Evolutionary conservation across 2,113 vertebrate genomes (phyloP).

Genomic region (Oryzias javanicus): DNA sequence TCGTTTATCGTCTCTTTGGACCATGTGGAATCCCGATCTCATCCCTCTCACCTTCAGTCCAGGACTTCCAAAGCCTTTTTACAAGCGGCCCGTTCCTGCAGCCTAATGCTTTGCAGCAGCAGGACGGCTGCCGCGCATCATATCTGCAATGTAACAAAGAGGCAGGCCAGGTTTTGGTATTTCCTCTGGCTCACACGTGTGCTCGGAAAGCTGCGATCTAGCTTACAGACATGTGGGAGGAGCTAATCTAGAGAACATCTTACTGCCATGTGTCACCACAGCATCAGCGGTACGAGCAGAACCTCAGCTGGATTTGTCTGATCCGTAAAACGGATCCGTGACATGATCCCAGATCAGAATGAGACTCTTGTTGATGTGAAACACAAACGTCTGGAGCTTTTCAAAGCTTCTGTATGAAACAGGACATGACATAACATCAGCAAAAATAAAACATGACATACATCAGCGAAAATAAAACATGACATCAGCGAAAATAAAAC

Average conservation of each 20-base stretch:
- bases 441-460: no score
- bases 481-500: no score
- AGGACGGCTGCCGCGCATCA: slow-evolving; percentile 93
- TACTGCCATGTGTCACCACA: slow-evolving; percentile 79
- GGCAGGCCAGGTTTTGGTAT: slow-evolving; percentile 88
- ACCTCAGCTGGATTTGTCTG: neutral
- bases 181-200: slow-evolving; percentile 93
- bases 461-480: no score
- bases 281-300: neutral
- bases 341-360: no score
- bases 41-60: slow-evolving; percentile 84
- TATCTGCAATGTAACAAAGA: slow-evolving; percentile 99
- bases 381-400: no score
- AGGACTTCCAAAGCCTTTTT: slow-evolving; percentile 94
- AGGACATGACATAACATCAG: no score
- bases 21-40: slow-evolving; percentile 98
- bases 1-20: slow-evolving; percentile 87
- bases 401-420: no score
- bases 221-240: slow-evolving; percentile 71
- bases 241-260: slow-evolving; percentile 82
- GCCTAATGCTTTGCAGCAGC: slow-evolving; percentile 94
- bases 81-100: slow-evolving; percentile 86
- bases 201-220: slow-evolving; percentile 82
- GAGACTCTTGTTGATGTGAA: no score
- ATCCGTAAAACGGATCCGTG: neutral